Conservation (phyloP, 2,797 vertebrate genomes). For the Denticeps clupeoides region DNA sequence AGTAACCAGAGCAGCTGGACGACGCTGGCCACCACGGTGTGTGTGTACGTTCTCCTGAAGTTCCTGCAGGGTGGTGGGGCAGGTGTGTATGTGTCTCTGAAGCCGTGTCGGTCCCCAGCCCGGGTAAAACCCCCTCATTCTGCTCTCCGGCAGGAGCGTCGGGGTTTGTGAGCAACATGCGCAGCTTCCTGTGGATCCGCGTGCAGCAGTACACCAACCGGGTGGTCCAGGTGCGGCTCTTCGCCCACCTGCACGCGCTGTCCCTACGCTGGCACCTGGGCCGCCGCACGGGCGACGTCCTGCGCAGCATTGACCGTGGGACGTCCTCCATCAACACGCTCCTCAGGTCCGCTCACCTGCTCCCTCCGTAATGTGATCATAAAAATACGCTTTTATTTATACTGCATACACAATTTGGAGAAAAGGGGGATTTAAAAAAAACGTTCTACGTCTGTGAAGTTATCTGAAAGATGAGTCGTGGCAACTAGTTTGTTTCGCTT, state of each 20-base stretch:
- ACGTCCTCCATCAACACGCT: slow-evolving; percentile 79
- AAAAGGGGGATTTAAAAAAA: too few relatives aligned
- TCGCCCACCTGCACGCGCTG: slow-evolving; percentile 71
- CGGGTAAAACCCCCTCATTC: too few relatives aligned
- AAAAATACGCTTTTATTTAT: background rate
- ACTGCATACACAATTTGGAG: too few relatives aligned
- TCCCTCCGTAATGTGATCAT: background rate
- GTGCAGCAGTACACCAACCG: slow-evolving; percentile 81
- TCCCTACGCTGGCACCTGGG: slow-evolving; percentile 83
- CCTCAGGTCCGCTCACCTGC: slow-evolving; percentile 19
- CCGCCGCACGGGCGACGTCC: slow-evolving; percentile 73
- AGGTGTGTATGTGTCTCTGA: slow-evolving; percentile 52
- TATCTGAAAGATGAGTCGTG: too few relatives aligned
- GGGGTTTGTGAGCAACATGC: slow-evolving; percentile 78
- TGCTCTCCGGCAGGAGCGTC: slow-evolving; percentile 50
- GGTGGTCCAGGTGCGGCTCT: slow-evolving; percentile 70
- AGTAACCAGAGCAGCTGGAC: slow-evolving; percentile 60
- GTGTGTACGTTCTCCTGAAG: slow-evolving; percentile 70
- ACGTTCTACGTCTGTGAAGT: too few relatives aligned
- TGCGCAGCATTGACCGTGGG: slow-evolving; percentile 78
- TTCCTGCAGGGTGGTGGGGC: slow-evolving; percentile 82
- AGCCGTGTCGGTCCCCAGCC: too few relatives aligned
- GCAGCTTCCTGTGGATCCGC: slow-evolving; percentile 78
- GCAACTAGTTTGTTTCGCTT: too few relatives aligned
- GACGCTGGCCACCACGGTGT: slow-evolving; percentile 60